phyloP scores from a whole-genome alignment of 2,797 vertebrate species.

The Sciurus carolinensis region DNA sequence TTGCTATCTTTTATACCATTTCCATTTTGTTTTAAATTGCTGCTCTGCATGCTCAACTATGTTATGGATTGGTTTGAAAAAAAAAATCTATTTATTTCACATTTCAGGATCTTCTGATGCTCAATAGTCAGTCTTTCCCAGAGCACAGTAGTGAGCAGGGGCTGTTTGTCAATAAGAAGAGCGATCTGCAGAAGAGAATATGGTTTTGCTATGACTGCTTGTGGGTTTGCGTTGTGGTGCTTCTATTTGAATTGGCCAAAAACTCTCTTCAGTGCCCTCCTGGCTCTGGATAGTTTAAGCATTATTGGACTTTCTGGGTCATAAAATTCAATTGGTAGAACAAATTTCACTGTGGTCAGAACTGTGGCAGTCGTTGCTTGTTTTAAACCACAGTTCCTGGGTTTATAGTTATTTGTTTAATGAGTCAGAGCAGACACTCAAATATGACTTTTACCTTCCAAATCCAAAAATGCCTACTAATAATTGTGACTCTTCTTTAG shows the following conservation, averaged over 20 bases:
- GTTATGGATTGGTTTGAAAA: neutral
- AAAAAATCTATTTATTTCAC: neutral
- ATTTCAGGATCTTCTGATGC: neutral
- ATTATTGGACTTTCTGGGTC: conserved; percentile 14
- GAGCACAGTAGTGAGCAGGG: neutral
- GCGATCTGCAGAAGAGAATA: neutral
- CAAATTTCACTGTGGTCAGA: conserved; percentile 5
- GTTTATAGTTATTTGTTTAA: conserved; percentile 15
- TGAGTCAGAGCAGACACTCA: neutral
- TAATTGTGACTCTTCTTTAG: neutral
- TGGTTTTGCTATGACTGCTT: neutral
- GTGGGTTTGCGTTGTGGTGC: neutral
- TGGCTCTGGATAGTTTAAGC: neutral
- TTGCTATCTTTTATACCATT: neutral
- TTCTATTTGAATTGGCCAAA: neutral
- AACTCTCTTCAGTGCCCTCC: neutral
- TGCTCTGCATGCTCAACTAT: neutral
- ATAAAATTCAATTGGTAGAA: conserved; percentile 61
- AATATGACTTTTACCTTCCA: conserved; percentile 41
- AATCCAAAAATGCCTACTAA: neutral
- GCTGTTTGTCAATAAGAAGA: neutral
- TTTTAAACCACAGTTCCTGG: neutral
- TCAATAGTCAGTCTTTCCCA: neutral
- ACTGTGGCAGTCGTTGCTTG: neutral
- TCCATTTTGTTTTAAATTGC: neutral